Evolutionary conservation across 1,140 invertebrate species (phyloP), one percentile per base, ranked within the genome.

Genomic region (Lasaia peninsularis): DNA sequence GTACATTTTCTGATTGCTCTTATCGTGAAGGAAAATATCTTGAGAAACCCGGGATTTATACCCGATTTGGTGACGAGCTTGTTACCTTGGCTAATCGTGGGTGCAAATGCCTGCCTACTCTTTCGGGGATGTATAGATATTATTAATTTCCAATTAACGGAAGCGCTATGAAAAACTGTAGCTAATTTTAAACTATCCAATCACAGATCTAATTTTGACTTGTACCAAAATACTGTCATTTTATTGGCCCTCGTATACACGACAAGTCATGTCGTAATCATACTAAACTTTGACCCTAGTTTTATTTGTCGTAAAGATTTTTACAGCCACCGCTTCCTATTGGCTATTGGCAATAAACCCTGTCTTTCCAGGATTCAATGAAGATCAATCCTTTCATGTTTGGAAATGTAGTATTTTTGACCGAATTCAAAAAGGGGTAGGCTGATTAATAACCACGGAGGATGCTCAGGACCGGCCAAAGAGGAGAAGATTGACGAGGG

Each of bases 291-390:
- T 63, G 56, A 61, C 69, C 69, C 69, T 73, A 74, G 76, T 74
- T 81, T 80, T 78, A 81, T 79, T 74, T 60, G 68, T 69, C 71
- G 69, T 81, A 81, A 80, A 81, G 56, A 71, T 71, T 77, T 80
- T 81, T 78, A 81, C 76, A 72, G 60, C 72, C 67, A 35, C 58
- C 75, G 65, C 72, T 73, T 44, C 54, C 52, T 60, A 71, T 77
- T 59, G 67, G 59, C 69, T 59, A 74, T 74, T 60, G 68, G 63
- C 67, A 64, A 70, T 81, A 78, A 80, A 79, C 65, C 60, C 35
- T 37, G 35, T 14, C 34, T 37, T 37, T 37, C n/a, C 14, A 55
- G 54, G 69, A 67, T 78, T 78, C 75, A 73, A 75, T 51, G 28
- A 51, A 50, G 33, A 4, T 12, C 35, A 12, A n/a, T 14, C 35